Base-by-base conservation (phyloP, 2,797 vertebrate genomes). In the Pangasius larnaudii region DNA sequence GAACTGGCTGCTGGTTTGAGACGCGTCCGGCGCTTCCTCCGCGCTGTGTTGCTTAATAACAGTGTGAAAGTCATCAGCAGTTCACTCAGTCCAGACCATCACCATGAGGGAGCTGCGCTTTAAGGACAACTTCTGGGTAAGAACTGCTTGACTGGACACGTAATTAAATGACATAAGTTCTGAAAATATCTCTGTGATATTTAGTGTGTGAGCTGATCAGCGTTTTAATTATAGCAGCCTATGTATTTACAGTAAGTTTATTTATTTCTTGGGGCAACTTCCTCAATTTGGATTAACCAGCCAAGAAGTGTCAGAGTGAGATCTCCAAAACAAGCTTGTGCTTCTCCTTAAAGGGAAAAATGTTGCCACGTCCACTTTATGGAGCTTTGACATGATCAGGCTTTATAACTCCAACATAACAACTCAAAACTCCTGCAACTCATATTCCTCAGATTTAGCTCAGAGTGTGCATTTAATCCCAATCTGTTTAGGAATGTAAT, bases 91-190 rank as follows among this genome's bases (percentile, higher is more conserved):
- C 8, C 24, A 13, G 11, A 18, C 49, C 39, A 65, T 72, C 85
- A 87, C 0, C 2, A 97, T 97, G 96, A 96, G 93, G 88, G 94
- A 95, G 49, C 91, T 95, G 19, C 96, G 94, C 87, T 97, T 96
- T 56, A 96, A 96, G 69, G 96, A 97, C 63, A 95, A 92, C 92
- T 97, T 97, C 92, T 97, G 96, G 96, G 96, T 97, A 89, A 94
- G 96, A 30, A 46, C 84, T 19, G 8, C 30, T 8, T 46, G 13
- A 51, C 3, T 65, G 7, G 24, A 27, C 5, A 46, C 0, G 53
- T 33, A 11, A 30, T 39, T 27, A 5, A 27, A 42, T n/a, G 2
- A 36, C 18, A 79, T 13, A 11, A 5, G 5, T 14, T 5, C 33
- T 9, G 0, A 10, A 58, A 19, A 10, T 9, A 30, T 56, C 16